Evolutionary conservation across 2,888 invertebrate genomes (phyloP), one percentile per base, ranked within the genome.

Genomic region (Amiota communis): DNA sequence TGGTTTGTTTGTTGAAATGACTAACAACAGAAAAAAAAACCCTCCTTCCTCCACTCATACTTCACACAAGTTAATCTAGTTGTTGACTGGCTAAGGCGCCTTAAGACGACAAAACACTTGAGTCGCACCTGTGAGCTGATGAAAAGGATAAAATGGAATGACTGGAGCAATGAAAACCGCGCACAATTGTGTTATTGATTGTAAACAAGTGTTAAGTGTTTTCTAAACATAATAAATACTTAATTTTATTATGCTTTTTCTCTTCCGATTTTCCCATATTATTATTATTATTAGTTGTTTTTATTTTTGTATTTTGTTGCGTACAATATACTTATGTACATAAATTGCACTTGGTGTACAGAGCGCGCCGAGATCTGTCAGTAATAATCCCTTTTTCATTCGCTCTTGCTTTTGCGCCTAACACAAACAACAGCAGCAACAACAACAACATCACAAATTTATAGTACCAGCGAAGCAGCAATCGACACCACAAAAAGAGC

Each of bases 141-240:
- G 59, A n/a, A 23, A 59, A 59, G 59, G 20, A 12, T 63, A 63
- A 36, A 23, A 46, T n/a, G 23, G 67, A 4, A 59, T 20, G 8
- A 4, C 4, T 20, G 20, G 20, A 15, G 15, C 17, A 59, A 59
- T 20, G 59, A 20, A 20, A 20, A 59, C 47, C 46, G 46, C 46
- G 46, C 64, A 71, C 74, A 75, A 75, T 77, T 74, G 71, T 71
- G 70, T 71, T 49, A 71, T 70, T 64, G 71, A 20, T 49, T 13
- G 75, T 49, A 17, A 20, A 17, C 49, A 49, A 15, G 1, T 73
- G 1, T 73, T 65, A 80, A 78, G 80, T 79, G 82, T 77, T 83
- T 83, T 83, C 85, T 77, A 83, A 83, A 83, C 83, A 83, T 79
- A 81, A 85, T 85, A 83, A 83, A 63, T 78, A 80, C 15, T 74